Conservation (phyloP, 2,888 invertebrate genomes). For the Lithophane socia region DNA sequence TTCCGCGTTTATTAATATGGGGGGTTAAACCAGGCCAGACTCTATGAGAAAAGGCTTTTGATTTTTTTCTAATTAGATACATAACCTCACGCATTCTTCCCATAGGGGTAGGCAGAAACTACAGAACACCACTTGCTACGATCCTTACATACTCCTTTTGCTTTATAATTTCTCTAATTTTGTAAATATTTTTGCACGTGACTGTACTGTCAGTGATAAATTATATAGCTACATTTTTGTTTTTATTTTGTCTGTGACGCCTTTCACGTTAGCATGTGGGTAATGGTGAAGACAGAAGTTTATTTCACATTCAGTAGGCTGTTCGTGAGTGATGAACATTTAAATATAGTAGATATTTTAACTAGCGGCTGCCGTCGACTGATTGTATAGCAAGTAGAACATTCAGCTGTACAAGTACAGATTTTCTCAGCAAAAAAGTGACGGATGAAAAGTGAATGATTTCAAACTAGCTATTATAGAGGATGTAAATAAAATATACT, state of each 20-base stretch:
- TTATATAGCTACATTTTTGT: constrained; percentile 42
- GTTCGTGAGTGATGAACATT: constrained; percentile 6
- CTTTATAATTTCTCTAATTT: not conserved
- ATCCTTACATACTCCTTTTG: not conserved
- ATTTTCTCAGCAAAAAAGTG: not conserved
- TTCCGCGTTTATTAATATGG: not conserved
- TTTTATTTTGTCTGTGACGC: constrained; percentile 58
- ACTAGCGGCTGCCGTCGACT: not conserved
- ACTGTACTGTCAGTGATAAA: constrained; percentile 52
- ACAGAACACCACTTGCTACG: not conserved
- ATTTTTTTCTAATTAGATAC: not conserved
- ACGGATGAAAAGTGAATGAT: too few species aligned
- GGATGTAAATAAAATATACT: not conserved
- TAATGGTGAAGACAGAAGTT: constrained; percentile 29
- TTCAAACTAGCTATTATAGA: too few species aligned
- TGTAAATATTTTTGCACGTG: constrained; percentile 1
- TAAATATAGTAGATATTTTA: constrained; percentile 8
- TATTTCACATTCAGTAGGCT: constrained; percentile 14
- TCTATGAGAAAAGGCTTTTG: not conserved
- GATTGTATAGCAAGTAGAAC: not conserved
- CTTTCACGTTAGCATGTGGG: constrained; percentile 57
- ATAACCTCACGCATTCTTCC: not conserved
- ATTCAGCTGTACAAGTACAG: not conserved
- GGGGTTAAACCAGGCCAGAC: not conserved
- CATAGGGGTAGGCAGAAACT: too few species aligned